Evolutionary conservation across 2,888 invertebrate species (phyloP).

Genomic region (Ectemnius cavifrons): DNA sequence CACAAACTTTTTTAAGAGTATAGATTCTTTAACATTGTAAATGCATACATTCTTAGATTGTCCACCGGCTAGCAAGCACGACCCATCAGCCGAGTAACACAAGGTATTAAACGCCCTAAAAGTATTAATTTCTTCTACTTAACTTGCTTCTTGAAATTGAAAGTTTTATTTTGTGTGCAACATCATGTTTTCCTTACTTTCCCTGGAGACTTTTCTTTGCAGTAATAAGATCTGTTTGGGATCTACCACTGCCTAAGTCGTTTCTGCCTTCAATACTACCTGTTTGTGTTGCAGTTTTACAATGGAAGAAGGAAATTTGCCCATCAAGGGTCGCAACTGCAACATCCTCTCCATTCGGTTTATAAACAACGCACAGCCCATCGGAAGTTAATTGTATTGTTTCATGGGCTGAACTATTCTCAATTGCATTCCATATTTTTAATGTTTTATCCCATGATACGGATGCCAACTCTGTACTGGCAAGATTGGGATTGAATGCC

Average conservation of each 20-base stretch:
- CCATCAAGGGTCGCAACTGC: slow-evolving; percentile 96
- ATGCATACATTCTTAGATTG: slow-evolving; percentile 97
- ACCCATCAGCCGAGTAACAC: slow-evolving; percentile 96
- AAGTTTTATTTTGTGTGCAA: neutral
- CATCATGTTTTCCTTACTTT: slow-evolving; percentile 83
- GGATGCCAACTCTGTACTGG: slow-evolving; percentile 89
- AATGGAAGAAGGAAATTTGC: slow-evolving; percentile 89
- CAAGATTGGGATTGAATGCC: slow-evolving; percentile 86
- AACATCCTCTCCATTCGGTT: slow-evolving; percentile 94
- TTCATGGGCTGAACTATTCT: slow-evolving; percentile 89
- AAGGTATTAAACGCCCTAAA: slow-evolving; percentile 92
- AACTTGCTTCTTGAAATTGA: neutral
- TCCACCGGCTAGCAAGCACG: slow-evolving; percentile 93
- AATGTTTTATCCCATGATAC: slow-evolving; percentile 97
- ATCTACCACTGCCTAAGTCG: slow-evolving; percentile 92
- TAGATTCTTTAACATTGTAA: slow-evolving; percentile 90
- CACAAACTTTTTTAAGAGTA: slow-evolving; percentile 94
- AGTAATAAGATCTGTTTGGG: slow-evolving; percentile 91
- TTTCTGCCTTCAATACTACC: slow-evolving; percentile 91
- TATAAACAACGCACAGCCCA: slow-evolving; percentile 90
- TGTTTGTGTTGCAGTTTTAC: slow-evolving; percentile 85
- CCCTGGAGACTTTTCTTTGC: slow-evolving; percentile 90
- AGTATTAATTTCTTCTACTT: slow-evolving; percentile 17
- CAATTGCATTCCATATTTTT: slow-evolving; percentile 94
- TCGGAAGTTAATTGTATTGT: slow-evolving; percentile 88